Evolutionary conservation across 92 coral and sea anemone species (phyloP).

Genomic region (Paramuricea clavata): DNA sequence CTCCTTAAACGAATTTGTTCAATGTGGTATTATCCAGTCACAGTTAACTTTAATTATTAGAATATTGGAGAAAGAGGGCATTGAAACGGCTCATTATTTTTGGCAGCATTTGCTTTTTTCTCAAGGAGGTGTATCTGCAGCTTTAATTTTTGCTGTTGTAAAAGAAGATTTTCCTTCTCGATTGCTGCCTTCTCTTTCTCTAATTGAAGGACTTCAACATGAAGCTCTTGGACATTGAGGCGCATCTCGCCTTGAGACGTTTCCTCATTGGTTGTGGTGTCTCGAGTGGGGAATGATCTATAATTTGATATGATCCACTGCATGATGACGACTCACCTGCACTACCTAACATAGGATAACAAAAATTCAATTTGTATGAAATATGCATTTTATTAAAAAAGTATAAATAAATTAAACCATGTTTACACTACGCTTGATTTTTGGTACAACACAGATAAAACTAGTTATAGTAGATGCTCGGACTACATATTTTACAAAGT

Average conservation of each 20-base stretch:
- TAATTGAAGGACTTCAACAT: background rate
- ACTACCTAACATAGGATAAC: too few species aligned
- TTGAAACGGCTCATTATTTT: background rate
- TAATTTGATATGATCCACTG: too few species aligned
- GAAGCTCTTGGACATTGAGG: background rate
- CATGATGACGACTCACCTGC: too few species aligned
- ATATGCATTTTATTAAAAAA: too few species aligned
- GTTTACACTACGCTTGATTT: too few species aligned
- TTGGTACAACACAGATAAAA: too few species aligned
- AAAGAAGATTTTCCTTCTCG: background rate
- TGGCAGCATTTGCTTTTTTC: background rate
- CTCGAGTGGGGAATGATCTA: background rate
- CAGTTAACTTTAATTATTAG: background rate
- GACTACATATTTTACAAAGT: too few species aligned
- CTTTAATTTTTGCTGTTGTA: background rate
- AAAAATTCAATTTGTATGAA: background rate
- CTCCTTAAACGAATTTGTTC: too few species aligned
- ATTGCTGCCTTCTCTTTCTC: background rate
- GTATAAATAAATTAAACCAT: background rate
- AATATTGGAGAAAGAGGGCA: background rate
- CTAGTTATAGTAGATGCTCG: too few species aligned
- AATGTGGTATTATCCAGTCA: background rate
- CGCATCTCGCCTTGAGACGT: conserved; percentile 12
- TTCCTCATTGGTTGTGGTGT: background rate
- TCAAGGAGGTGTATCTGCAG: background rate